A percentile compares a stretch with the other conserved stretches of the same genome.
Evolutionary conservation across 1,140 invertebrate species (phyloP).

Genomic region (Ridgeia piscesae): DNA sequence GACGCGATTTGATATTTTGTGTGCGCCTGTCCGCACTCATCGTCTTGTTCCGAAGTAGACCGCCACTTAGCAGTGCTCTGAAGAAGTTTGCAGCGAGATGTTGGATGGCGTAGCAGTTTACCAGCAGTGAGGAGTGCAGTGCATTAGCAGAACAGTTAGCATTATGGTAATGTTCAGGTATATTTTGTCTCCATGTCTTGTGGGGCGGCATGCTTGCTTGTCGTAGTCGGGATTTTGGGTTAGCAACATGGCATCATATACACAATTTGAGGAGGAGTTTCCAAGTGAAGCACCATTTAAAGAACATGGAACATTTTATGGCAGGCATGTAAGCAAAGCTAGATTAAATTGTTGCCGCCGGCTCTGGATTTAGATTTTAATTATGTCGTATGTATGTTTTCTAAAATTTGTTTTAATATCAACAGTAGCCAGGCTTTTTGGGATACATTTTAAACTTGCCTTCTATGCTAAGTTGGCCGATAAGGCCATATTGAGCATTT

Average conservation of each 20-base stretch:
- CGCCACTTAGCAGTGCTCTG: background rate
- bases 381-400: background rate
- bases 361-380: background rate
- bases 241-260: background rate
- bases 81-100: background rate
- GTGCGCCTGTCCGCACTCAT: background rate
- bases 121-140: background rate
- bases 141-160: background rate
- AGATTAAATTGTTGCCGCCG: background rate
- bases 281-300: background rate
- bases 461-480: no score
- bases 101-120: background rate
- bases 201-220: background rate
- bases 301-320: background rate
- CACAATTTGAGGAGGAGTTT: background rate
- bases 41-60: background rate
- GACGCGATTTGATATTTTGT: background rate
- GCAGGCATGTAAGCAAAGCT: background rate
- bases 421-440: background rate
- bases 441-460: background rate
- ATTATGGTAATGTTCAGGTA: slow-evolving; percentile 6
- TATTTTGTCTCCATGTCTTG: background rate
- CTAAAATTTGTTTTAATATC: background rate
- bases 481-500: no score
- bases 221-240: background rate